These are phyloP conservation scores for Chaetodon trifasciatus DNA, from an alignment of 2,797 vertebrate genomes.

Conservation along the genomic window DNA sequence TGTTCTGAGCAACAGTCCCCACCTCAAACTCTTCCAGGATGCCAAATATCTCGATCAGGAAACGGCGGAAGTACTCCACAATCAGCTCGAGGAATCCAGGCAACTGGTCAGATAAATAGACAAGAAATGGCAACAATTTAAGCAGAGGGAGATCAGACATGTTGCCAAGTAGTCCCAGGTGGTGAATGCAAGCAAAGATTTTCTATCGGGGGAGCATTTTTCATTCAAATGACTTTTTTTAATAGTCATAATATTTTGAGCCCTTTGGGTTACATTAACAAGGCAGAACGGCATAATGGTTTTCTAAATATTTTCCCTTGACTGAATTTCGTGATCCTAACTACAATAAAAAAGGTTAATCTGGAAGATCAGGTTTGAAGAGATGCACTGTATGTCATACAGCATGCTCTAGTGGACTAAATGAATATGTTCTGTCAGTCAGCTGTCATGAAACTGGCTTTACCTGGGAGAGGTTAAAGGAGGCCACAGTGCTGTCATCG, in stretches of 20 bases:
- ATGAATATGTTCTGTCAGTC: constrained; percentile 50
- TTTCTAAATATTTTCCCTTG: neutral
- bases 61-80: constrained; percentile 97
- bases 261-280: neutral
- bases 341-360: constrained; percentile 13
- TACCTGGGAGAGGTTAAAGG: constrained; percentile 98
- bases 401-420: neutral
- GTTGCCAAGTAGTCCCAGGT: neutral
- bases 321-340: neutral
- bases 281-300: neutral
- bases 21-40: constrained; percentile 98
- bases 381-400: neutral
- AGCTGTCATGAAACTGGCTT: constrained; percentile 51
- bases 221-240: neutral
- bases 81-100: constrained; percentile 98
- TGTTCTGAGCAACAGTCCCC: constrained; percentile 90
- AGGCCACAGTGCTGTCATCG: constrained; percentile 97
- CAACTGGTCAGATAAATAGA: constrained; percentile 82
- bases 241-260: neutral
- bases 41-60: constrained; percentile 98
- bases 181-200: neutral
- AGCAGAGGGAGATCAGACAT: neutral
- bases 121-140: constrained; percentile 9
- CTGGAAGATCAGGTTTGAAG: neutral
- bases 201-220: neutral